Evolutionary conservation across 2,888 invertebrate genomes (phyloP).

Genomic region (Machimus atricapillus): DNA sequence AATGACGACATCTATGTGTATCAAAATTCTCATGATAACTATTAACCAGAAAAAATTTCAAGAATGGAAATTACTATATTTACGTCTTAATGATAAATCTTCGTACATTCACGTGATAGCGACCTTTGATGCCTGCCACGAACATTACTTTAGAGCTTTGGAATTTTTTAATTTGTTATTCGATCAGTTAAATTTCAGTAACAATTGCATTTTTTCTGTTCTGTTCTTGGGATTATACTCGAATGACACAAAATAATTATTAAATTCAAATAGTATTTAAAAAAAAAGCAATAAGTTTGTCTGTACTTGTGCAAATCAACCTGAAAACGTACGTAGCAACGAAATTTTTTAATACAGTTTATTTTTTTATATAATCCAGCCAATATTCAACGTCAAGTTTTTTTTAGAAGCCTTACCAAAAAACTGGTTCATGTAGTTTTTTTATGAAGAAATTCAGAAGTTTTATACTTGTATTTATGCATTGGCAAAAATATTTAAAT

Average conservation of each 20-base stretch:
- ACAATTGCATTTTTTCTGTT: neutral
- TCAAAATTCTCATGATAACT: neutral
- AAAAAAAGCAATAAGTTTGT: neutral
- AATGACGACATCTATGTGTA: neutral
- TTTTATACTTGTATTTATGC: neutral
- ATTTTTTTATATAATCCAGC: neutral
- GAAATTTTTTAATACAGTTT: neutral
- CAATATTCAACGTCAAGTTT: neutral
- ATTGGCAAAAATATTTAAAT: neutral
- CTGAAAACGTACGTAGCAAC: neutral
- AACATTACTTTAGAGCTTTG: neutral
- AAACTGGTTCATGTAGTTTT: neutral
- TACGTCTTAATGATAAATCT: neutral
- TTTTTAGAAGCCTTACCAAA: neutral
- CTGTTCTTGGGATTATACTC: neutral
- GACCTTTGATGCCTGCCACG: neutral
- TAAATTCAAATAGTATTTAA: neutral
- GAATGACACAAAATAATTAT: neutral
- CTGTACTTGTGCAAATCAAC: neutral
- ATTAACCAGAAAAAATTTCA: neutral
- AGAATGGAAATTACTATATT: neutral
- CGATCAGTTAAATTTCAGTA: neutral
- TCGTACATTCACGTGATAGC: neutral
- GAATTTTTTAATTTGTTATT: neutral
- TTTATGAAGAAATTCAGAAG: neutral